phyloP scores from a whole-genome alignment of 2,888 invertebrate genomes.

The Microctonus hyperodae region DNA sequence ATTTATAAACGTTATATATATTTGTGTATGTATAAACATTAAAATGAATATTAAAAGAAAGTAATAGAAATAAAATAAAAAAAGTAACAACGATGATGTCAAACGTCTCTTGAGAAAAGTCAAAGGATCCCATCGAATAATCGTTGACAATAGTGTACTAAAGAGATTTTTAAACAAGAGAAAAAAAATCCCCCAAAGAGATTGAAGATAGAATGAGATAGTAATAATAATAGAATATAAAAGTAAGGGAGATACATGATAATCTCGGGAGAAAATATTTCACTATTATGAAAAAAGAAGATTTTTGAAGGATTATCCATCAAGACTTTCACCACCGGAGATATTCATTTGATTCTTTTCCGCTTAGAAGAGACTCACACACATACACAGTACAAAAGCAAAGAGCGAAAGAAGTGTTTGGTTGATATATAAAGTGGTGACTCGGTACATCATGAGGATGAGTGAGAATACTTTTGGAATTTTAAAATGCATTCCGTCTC shows the following conservation, averaged over 20 bases:
- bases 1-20: no score
- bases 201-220: background rate
- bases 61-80: background rate
- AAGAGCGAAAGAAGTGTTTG: constrained; percentile 17
- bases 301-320: constrained; percentile 36
- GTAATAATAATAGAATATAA: no score
- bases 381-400: constrained; percentile 8
- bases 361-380: constrained; percentile 3
- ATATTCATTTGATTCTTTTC: constrained; percentile 25
- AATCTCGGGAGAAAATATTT: constrained; percentile 24
- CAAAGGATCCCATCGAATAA: background rate
- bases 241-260: no score
- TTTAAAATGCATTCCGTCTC: constrained; percentile 51
- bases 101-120: background rate
- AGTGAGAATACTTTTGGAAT: constrained; percentile 49
- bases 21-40: background rate
- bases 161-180: background rate
- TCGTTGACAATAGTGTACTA: background rate
- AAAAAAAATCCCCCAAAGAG: background rate
- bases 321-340: constrained; percentile 36
- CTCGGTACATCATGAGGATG: constrained; percentile 29
- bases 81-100: background rate
- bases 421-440: background rate
- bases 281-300: constrained; percentile 39
- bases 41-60: background rate